Conservation (phyloP, 2,797 vertebrate species). For the Molossus alvarezi region DNA sequence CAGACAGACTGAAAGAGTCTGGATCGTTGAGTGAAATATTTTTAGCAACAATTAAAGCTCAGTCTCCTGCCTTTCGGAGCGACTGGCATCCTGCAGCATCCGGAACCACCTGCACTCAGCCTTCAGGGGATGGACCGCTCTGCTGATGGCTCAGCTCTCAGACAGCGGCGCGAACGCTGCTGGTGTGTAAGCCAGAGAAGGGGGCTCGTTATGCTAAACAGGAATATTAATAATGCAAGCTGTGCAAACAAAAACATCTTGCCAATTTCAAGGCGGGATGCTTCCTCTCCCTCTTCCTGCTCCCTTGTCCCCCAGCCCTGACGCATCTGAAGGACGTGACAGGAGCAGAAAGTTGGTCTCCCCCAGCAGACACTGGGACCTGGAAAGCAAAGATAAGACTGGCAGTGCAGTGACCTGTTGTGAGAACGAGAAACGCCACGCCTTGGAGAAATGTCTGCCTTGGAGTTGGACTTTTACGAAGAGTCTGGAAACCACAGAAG, state of each 20-base stretch:
- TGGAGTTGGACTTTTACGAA: neutral
- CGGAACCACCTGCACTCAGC: conserved; percentile 73
- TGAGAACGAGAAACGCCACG: neutral
- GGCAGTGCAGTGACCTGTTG: neutral
- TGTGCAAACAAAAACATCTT: conserved; percentile 70
- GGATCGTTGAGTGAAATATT: conserved; percentile 58
- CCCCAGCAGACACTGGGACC: neutral
- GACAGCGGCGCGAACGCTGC: conserved; percentile 41
- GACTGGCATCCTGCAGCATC: neutral
- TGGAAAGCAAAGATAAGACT: neutral
- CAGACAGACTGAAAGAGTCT: conserved; percentile 13
- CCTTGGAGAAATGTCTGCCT: neutral
- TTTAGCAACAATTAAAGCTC: conserved; percentile 75
- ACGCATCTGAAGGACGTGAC: neutral
- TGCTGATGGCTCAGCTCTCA: conserved; percentile 62
- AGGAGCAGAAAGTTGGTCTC: neutral
- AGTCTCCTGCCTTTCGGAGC: conserved; percentile 62
- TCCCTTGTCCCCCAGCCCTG: neutral
- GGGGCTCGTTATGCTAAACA: conserved; percentile 72
- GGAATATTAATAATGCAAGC: conserved; percentile 72
- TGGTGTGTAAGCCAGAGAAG: conserved; percentile 64
- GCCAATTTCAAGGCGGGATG: neutral
- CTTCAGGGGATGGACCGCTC: conserved; percentile 60
- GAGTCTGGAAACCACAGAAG: neutral
- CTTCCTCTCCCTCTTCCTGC: neutral